These are phyloP conservation scores for Eulemur mongoz DNA, from an alignment of 2,797 vertebrate genomes.

Conservation along the genomic window DNA sequence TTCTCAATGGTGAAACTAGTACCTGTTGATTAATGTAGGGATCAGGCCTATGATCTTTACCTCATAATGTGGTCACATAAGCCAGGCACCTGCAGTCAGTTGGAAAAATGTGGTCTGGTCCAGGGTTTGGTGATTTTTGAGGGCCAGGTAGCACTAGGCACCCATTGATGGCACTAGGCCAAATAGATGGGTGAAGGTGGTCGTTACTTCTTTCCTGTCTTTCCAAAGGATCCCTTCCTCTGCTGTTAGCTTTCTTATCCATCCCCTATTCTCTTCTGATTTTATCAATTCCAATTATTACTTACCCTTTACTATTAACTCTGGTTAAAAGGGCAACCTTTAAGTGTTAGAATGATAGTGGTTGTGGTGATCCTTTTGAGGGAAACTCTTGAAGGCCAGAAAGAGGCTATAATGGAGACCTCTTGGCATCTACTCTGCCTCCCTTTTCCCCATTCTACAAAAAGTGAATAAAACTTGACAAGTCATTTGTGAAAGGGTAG, in stretches of 20 bases:
- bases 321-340: background rate
- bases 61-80: background rate
- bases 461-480: background rate
- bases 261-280: background rate
- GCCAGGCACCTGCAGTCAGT: background rate
- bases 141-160: background rate
- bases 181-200: background rate
- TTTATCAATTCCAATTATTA: background rate
- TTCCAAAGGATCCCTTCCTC: background rate
- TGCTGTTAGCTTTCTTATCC: background rate
- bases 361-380: background rate
- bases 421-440: background rate
- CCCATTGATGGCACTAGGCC: background rate
- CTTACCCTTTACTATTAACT: slow-evolving; percentile 14
- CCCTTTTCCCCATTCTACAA: background rate
- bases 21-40: background rate
- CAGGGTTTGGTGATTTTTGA: background rate
- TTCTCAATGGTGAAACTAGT: background rate
- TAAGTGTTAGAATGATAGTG: background rate
- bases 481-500: background rate
- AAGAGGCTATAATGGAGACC: background rate
- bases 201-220: background rate
- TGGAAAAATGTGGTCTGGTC: background rate
- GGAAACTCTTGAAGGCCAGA: background rate
- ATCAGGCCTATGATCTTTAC: background rate